Conservation (phyloP, 2,888 invertebrate genomes). For the Notocelia uddmanniana region DNA sequence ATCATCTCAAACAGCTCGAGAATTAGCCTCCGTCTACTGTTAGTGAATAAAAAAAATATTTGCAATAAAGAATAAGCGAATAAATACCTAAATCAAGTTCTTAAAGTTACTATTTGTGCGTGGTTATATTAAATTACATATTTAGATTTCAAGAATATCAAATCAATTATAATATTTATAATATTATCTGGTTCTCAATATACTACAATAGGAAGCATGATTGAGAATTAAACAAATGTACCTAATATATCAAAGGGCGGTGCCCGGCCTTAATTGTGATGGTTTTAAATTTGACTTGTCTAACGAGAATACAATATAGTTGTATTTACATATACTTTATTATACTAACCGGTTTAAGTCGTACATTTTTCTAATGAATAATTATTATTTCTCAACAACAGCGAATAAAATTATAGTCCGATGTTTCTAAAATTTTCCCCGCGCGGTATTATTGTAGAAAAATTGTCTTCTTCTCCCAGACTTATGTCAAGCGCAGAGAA, state of each 20-base stretch:
- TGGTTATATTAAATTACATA: slow-evolving; percentile 26
- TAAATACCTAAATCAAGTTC: slow-evolving; percentile 16
- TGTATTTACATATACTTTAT: slow-evolving; percentile 34
- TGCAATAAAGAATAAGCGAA: slow-evolving; percentile 11
- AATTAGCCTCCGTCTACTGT: too few relatives aligned
- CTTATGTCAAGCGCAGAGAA: neutral
- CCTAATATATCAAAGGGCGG: slow-evolving; percentile 23
- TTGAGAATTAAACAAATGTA: slow-evolving; percentile 17
- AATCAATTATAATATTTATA: slow-evolving; percentile 36
- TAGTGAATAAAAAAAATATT: slow-evolving; percentile 9
- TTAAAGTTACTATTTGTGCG: slow-evolving; percentile 22
- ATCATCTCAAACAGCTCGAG: too few relatives aligned
- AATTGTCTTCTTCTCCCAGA: neutral
- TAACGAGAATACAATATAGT: slow-evolving; percentile 40
- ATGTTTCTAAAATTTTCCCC: neutral
- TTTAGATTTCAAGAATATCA: slow-evolving; percentile 19
- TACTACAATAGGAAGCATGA: slow-evolving; percentile 15
- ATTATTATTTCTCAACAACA: slow-evolving; percentile 4
- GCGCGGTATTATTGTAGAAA: neutral
- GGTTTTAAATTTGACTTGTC: slow-evolving; percentile 27
- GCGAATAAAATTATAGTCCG: neutral
- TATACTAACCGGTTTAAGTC: slow-evolving; percentile 4
- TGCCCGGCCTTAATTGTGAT: slow-evolving; percentile 45
- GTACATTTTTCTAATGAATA: neutral
- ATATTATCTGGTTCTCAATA: slow-evolving; percentile 19